Evolutionary conservation across 1,140 invertebrate species (phyloP).

Genomic region (Neodiprion lecontei): DNA sequence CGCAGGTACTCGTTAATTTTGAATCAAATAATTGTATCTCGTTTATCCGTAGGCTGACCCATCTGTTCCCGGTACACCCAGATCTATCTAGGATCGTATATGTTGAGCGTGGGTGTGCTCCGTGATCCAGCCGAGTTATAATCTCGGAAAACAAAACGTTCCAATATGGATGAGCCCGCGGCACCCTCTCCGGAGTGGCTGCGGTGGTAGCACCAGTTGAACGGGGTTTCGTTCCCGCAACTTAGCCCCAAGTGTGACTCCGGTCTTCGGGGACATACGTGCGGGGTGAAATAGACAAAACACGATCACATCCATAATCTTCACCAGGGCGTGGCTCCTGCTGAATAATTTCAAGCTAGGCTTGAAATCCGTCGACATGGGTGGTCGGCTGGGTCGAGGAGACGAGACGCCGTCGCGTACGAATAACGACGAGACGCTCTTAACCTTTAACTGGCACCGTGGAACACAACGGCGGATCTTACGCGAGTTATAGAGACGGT

Average conservation of each 20-base stretch:
- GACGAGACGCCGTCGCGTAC: neutral
- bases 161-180: neutral
- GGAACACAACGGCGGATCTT: neutral
- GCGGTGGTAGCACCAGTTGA: no score
- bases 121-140: neutral
- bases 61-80: neutral
- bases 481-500: neutral
- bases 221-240: no score
- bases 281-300: slow-evolving; percentile 4
- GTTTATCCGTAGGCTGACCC: neutral
- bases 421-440: neutral
- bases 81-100: neutral
- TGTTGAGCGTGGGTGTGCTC: neutral
- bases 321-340: neutral
- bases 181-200: no score
- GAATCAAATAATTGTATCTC: slow-evolving; percentile 4
- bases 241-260: neutral
- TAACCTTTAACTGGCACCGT: neutral
- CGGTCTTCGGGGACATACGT: neutral
- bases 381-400: neutral
- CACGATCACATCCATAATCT: slow-evolving; percentile 2
- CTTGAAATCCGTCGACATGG: slow-evolving; percentile 3
- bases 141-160: slow-evolving; percentile 5
- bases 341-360: slow-evolving; percentile 3
- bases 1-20: neutral